A percentile compares a stretch with the other conserved stretches of the same genome.
phyloP scores from a whole-genome alignment of 2,888 invertebrate species.

The Polyommatus icarus region DNA sequence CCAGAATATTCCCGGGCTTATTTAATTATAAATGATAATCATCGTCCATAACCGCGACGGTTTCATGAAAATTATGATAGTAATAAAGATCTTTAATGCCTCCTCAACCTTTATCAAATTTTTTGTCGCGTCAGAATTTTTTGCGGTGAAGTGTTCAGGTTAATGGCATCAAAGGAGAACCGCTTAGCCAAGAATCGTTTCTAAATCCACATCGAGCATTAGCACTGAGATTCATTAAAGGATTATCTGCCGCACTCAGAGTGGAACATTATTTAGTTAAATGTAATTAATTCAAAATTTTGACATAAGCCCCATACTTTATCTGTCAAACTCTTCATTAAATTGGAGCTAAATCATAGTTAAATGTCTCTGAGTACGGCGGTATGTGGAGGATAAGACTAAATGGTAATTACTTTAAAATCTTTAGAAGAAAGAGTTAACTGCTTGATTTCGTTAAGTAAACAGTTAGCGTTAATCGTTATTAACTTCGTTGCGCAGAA shows the following conservation, averaged over 20 bases:
- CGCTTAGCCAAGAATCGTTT: conserved; percentile 36
- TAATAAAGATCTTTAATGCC: conserved; percentile 40
- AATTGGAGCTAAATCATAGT: too few relatives aligned
- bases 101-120: conserved; percentile 42
- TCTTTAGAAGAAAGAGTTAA: neutral
- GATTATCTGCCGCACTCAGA: too few relatives aligned
- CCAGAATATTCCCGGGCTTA: conserved; percentile 12
- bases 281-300: too few relatives aligned
- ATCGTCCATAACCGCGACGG: conserved; percentile 32
- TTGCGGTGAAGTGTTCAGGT: conserved; percentile 35
- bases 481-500: too few relatives aligned
- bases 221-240: conserved; percentile 25
- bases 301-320: too few relatives aligned
- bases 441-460: neutral
- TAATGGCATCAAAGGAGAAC: conserved; percentile 37
- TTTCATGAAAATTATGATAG: conserved; percentile 36
- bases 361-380: too few relatives aligned
- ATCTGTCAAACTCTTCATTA: too few relatives aligned
- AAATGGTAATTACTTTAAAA: neutral
- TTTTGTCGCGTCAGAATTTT: conserved; percentile 42
- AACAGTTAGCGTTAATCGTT: neutral
- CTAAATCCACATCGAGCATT: conserved; percentile 10
- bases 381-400: neutral
- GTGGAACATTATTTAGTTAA: too few relatives aligned
- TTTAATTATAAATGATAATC: conserved; percentile 27